phyloP scores from a whole-genome alignment of 2,888 invertebrate species.

The Nemapogon koenigi region DNA sequence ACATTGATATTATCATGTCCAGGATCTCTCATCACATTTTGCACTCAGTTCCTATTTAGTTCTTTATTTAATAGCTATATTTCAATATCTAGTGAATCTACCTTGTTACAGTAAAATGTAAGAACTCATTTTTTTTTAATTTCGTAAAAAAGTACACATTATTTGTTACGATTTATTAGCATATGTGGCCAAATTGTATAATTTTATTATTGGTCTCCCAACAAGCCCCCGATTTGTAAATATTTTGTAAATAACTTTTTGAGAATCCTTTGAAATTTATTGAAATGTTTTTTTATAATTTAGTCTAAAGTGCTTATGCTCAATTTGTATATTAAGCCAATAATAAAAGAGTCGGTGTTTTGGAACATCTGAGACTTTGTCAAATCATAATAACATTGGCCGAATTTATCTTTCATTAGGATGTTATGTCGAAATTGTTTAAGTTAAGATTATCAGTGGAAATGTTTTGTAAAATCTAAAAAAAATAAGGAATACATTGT shows the following conservation, averaged over 20 bases:
- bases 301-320: constrained; percentile 58
- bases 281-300: constrained; percentile 36
- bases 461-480: too few relatives aligned
- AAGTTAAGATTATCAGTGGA: too few relatives aligned
- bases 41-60: constrained; percentile 64
- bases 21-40: constrained; percentile 53
- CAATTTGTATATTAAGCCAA: constrained; percentile 54
- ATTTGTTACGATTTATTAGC: background rate
- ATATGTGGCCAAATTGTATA: constrained; percentile 48
- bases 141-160: background rate
- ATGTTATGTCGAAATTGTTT: too few relatives aligned
- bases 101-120: background rate
- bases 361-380: too few relatives aligned
- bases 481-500: too few relatives aligned
- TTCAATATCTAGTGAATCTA: constrained; percentile 25
- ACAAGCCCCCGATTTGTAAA: constrained; percentile 47
- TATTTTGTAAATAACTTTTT: constrained; percentile 59
- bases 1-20: too few relatives aligned
- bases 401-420: too few relatives aligned
- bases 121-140: background rate
- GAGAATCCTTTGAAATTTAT: constrained; percentile 37
- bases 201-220: constrained; percentile 16
- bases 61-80: constrained; percentile 49
- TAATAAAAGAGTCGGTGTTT: too few relatives aligned
- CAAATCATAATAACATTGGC: too few relatives aligned